Evolutionary conservation across 2,888 invertebrate species (phyloP), one percentile per base, ranked within the genome.

Genomic region (Calliphora vomitoria): DNA sequence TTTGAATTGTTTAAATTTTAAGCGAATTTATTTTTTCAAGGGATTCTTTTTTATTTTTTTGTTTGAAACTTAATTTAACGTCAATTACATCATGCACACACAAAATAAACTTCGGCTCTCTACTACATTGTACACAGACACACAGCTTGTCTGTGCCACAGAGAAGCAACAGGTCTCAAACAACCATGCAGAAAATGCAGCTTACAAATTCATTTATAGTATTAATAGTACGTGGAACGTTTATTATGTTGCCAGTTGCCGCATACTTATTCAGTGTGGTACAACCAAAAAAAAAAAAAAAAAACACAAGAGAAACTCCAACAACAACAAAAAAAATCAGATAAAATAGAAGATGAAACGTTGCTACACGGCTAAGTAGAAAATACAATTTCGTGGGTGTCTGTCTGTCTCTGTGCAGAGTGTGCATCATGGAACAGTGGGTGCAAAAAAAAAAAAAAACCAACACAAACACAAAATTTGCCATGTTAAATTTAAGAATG

Each of bases 61-160:
- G n/a, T 80, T 80, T 81, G 47, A 44, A 85, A 85, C 80, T 81
- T 75, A 75, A 85, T 85, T 85, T 85, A 85, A 75, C 85, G 55
- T 76, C 85, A 85, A 76, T 81, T 81, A 64, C 75, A 53, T 8
- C 71, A 44, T 13, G 20, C 62, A 72, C 20, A 64, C 20, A 58
- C 15, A 71, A 25, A 74, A 74, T 58, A 84, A 58, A 78, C 71
- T 78, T 10, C 20, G 18, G 15, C 41, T 8, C 47, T 8, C 47
- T 50, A 18, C 15, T 10, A 50, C 10, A 69, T 50, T 10, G 69
- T 31, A 13, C 10, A 50, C 8, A 69, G 25, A 25, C 25, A 25
- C 25, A 25, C 25, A 25, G 25, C 25, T 25, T 66, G 8, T 44
- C 18, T 72, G 53, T 64, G 72, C 4, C 8, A 66, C 8, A 50